Evolutionary conservation across 2,888 invertebrate species (phyloP).

Genomic region (Amblyteles armatorius): DNA sequence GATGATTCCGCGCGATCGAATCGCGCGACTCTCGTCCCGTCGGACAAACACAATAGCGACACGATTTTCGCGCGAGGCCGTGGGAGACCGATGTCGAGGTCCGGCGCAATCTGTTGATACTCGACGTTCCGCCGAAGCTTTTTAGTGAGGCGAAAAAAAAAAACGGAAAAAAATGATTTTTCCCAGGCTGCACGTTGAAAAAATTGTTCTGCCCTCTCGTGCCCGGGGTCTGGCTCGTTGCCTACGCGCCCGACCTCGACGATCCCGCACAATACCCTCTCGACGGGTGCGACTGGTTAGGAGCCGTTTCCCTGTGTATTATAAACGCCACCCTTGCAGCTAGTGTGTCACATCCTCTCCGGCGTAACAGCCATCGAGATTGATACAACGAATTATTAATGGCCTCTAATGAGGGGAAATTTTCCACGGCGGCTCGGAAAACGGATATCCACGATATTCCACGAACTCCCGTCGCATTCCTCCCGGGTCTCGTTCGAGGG

Average conservation of each 20-base stretch:
- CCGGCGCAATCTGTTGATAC: constrained; percentile 30
- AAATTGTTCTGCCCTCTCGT: constrained; percentile 42
- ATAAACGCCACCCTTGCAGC: constrained; percentile 2
- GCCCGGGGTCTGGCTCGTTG: constrained; percentile 42
- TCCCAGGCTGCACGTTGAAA: constrained; percentile 31
- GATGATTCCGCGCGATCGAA: constrained; percentile 50
- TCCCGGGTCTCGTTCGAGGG: constrained; percentile 28
- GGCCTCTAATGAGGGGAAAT: constrained; percentile 60
- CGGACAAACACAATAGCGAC: constrained; percentile 37
- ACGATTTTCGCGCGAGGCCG: constrained; percentile 38
- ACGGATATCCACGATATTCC: constrained; percentile 43
- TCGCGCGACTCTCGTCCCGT: constrained; percentile 13
- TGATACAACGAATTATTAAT: constrained; percentile 66
- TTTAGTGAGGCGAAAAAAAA: constrained; percentile 16
- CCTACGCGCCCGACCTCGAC: constrained; percentile 12
- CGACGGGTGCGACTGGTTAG: not conserved
- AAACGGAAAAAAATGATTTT: constrained; percentile 18
- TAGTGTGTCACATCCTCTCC: constrained; percentile 9
- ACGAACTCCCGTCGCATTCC: constrained; percentile 20
- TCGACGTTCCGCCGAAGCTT: not conserved
- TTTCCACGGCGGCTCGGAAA: constrained; percentile 24
- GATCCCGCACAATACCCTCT: constrained; percentile 33
- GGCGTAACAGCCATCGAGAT: constrained; percentile 37
- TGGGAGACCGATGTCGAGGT: constrained; percentile 20
- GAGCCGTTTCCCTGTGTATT: constrained; percentile 9